Evolutionary conservation across 2,113 vertebrate genomes (phyloP).

Genomic region (Synchiropus splendidus): DNA sequence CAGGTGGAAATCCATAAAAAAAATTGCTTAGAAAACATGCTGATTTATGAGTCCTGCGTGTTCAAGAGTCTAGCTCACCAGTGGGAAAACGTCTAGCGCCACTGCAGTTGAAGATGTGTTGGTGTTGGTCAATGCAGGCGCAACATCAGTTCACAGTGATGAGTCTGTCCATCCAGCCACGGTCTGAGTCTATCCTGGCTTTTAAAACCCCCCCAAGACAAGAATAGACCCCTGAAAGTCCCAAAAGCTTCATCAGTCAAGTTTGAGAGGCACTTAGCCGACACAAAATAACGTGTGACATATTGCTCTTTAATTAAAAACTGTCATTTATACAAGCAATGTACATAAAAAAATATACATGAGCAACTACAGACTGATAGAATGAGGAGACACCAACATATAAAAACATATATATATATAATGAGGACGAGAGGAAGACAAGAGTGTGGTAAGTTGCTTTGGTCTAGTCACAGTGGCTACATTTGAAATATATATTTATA

Average conservation of each 20-base stretch:
- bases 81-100: too few species aligned
- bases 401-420: constrained; percentile 10
- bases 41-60: too few species aligned
- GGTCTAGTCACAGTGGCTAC: constrained; percentile 80
- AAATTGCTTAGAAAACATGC: too few species aligned
- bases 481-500: constrained; percentile 48
- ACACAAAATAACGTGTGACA: constrained; percentile 34
- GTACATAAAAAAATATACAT: constrained; percentile 81
- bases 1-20: too few species aligned
- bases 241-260: not conserved
- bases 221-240: not conserved
- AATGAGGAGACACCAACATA: not conserved
- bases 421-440: constrained; percentile 44
- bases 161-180: too few species aligned
- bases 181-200: too few species aligned
- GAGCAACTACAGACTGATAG: constrained; percentile 52
- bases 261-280: not conserved
- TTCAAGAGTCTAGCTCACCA: too few species aligned
- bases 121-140: too few species aligned
- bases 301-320: constrained; percentile 71
- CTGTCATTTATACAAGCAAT: constrained; percentile 81
- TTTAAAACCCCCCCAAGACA: not conserved
- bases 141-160: too few species aligned
- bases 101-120: too few species aligned
- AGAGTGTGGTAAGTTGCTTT: constrained; percentile 72